Conservation (phyloP, 1,140 invertebrate genomes). For the Aphaenogaster floridana region DNA sequence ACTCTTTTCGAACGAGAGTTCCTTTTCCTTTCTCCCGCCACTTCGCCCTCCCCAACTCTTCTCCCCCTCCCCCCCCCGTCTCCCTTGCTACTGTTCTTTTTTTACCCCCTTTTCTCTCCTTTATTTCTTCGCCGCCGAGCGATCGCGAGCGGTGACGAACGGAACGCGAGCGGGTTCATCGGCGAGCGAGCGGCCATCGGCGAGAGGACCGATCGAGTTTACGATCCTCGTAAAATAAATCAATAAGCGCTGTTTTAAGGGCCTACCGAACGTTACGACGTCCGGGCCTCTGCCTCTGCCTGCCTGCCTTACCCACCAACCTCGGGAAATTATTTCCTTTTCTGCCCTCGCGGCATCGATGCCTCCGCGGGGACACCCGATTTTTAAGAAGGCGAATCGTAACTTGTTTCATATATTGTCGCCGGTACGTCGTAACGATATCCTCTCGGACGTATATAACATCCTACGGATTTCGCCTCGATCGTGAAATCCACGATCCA, state of each 20-base stretch:
- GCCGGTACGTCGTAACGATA: conserved; percentile 39
- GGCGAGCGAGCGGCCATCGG: conserved; percentile 41
- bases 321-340: conserved; percentile 56
- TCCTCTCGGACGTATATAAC: conserved; percentile 1
- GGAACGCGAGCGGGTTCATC: conserved; percentile 29
- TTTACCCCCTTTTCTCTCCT: not conserved
- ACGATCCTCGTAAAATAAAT: conserved; percentile 77
- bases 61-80: not conserved
- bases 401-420: conserved; percentile 41
- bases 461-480: conserved; percentile 19
- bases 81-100: not conserved
- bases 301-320: conserved; percentile 20
- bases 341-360: conserved; percentile 36
- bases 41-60: not conserved
- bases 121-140: conserved; percentile 5
- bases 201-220: conserved; percentile 69
- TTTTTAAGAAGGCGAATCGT: conserved; percentile 43
- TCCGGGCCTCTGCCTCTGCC: not conserved
- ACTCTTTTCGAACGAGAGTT: conserved; percentile 68
- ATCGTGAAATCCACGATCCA: conserved; percentile 1
- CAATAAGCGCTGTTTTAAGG: conserved; percentile 68
- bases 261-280: conserved; percentile 51
- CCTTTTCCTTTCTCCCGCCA: conserved; percentile 16
- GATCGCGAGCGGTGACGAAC: conserved; percentile 54
- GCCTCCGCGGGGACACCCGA: conserved; percentile 38